Conservation (phyloP, 2,797 vertebrate genomes). For the Eospalax fontanierii region DNA sequence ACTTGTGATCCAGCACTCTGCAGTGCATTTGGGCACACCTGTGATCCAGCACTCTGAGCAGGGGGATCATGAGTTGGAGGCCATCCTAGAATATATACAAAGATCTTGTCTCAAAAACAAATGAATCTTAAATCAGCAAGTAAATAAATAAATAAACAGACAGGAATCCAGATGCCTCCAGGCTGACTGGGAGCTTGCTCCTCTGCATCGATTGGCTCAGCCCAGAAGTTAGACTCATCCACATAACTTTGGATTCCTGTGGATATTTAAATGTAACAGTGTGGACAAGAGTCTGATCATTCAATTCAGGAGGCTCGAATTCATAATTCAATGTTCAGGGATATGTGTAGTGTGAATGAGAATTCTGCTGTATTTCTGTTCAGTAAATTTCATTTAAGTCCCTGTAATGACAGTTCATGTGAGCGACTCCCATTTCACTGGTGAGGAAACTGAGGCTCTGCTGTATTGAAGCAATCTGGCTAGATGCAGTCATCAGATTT, state of each 20-base stretch:
- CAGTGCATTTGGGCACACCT: fast-evolving
- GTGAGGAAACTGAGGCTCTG: not conserved
- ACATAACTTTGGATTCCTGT: not conserved
- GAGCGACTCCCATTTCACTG: not conserved
- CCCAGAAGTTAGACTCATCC: not conserved
- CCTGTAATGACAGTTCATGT: not conserved
- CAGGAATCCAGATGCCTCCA: not conserved
- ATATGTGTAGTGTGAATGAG: not conserved
- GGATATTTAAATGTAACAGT: not conserved
- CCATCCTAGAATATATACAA: not conserved
- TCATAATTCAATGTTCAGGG: not conserved
- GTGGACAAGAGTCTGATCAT: not conserved
- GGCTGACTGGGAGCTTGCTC: not conserved
- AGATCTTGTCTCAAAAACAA: not conserved
- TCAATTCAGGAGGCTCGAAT: not conserved
- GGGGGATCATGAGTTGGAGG: not conserved
- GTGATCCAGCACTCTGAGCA: not conserved
- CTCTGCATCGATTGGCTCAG: not conserved
- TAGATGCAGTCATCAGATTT: not conserved
- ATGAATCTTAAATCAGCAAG: not conserved
- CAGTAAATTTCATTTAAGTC: not conserved
- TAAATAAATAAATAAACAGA: not conserved
- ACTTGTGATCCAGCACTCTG: not conserved
- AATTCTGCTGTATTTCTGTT: not conserved
- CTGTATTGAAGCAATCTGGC: not conserved